Conservation (phyloP, 2,888 invertebrate genomes). For the Trissoscelio sp. region DNA sequence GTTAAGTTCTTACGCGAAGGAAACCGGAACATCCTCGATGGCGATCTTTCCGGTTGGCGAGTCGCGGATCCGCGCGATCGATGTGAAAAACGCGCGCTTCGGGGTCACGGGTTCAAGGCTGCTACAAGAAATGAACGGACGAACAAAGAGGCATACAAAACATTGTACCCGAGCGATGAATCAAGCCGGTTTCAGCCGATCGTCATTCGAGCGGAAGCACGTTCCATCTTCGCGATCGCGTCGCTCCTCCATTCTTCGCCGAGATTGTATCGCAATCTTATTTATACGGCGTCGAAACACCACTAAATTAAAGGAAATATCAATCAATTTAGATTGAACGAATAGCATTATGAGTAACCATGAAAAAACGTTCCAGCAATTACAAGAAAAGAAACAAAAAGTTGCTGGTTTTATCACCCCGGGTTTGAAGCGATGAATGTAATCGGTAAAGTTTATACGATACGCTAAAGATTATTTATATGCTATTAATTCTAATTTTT, state of each 20-base stretch:
- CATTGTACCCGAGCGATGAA: conserved; percentile 64
- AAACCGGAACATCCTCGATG: conserved; percentile 70
- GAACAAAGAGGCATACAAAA: conserved; percentile 65
- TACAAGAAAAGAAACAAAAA: conserved; percentile 18
- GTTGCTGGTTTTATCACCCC: conserved; percentile 23
- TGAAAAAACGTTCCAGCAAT: conserved; percentile 22
- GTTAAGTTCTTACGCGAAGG: conserved; percentile 62
- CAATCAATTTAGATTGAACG: conserved; percentile 50
- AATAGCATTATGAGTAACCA: conserved; percentile 18
- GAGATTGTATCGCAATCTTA: conserved; percentile 54
- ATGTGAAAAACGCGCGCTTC: conserved; percentile 60
- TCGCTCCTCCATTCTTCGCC: conserved; percentile 34
- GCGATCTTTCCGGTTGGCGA: conserved; percentile 68
- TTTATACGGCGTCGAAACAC: conserved; percentile 58
- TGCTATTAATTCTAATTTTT: not conserved
- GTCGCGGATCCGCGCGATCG: conserved; percentile 61
- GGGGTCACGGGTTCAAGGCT: conserved; percentile 70
- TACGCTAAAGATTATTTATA: not conserved
- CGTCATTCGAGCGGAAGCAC: conserved; percentile 70
- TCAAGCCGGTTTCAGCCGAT: conserved; percentile 69
- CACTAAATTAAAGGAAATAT: conserved; percentile 57
- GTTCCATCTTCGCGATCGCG: conserved; percentile 67
- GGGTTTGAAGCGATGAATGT: not conserved
- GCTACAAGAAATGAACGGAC: conserved; percentile 66
- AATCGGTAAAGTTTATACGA: too few species aligned